A percentile compares a stretch with the other conserved stretches of the same genome.
Conservation (phyloP, 2,113 vertebrate species). For the Psittacara wagleri region DNA sequence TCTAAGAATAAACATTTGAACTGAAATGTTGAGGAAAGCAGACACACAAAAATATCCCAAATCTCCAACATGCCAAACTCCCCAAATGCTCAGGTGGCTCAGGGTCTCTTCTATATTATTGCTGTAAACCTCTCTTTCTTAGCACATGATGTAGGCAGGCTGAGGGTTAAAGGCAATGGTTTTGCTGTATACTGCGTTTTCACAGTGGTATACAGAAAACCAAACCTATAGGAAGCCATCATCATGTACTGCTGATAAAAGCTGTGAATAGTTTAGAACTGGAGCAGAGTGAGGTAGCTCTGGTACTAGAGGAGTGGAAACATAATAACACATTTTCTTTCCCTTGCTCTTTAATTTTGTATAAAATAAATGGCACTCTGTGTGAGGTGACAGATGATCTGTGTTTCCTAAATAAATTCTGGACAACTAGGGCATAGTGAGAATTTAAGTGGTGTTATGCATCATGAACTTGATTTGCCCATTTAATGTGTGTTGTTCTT, state of each 20-base stretch:
- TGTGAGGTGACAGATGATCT: neutral
- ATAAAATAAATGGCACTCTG: neutral
- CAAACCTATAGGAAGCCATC: neutral
- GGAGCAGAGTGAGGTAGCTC: neutral
- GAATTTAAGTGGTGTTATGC: neutral
- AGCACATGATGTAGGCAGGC: neutral
- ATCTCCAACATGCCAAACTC: neutral
- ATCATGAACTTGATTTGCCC: neutral
- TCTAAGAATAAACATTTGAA: neutral
- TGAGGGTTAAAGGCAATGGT: neutral
- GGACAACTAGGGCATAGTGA: neutral
- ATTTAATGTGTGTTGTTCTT: neutral
- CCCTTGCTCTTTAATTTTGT: neutral
- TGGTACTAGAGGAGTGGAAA: neutral
- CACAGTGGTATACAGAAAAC: no score
- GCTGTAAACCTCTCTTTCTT: neutral
- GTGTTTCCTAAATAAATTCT: neutral
- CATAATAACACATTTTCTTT: fast-evolving
- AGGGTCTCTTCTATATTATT: neutral
- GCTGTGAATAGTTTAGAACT: neutral
- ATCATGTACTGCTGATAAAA: neutral
- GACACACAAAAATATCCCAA: neutral
- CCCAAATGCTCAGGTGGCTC: neutral
- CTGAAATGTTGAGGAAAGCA: neutral
- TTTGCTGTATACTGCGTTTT: neutral